Percentiles rank a stretch among this genome's conserved stretches.
phyloP scores from a whole-genome alignment of 2,797 vertebrate genomes.

The Menidia menidia region DNA sequence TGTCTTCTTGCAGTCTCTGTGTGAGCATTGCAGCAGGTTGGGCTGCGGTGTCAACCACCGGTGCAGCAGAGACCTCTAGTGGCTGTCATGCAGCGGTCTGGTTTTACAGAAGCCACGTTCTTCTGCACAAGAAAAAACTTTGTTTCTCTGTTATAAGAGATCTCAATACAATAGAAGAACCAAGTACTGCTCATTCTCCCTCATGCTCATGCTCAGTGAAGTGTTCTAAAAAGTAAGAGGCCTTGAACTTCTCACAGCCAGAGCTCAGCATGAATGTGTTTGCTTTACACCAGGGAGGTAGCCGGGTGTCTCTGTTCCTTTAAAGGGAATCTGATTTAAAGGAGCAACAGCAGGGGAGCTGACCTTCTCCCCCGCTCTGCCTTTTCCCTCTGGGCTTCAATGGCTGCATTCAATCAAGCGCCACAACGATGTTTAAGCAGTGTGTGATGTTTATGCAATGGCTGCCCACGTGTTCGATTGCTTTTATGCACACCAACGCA shows the following conservation, averaged over 20 bases:
- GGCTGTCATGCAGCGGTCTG: conserved; percentile 39
- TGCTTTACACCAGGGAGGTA: conserved; percentile 43
- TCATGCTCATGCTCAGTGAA: conserved; percentile 17
- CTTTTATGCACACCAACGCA: conserved; percentile 59
- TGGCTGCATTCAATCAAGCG: conserved; percentile 76
- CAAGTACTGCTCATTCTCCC: background rate
- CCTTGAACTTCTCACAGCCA: conserved; percentile 27
- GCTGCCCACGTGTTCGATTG: conserved; percentile 64
- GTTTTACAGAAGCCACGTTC: conserved; percentile 15
- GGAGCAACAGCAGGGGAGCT: conserved; percentile 58
- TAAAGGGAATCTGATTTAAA: conserved; percentile 71
- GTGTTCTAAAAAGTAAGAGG: background rate
- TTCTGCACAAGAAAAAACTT: conserved; percentile 20
- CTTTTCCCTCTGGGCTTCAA: conserved; percentile 50
- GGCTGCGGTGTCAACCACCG: conserved; percentile 31
- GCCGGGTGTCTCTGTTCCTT: conserved; percentile 62
- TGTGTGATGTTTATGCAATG: conserved; percentile 73
- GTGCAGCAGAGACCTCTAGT: conserved; percentile 76
- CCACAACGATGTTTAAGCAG: conserved; percentile 70
- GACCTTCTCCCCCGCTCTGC: conserved; percentile 68
- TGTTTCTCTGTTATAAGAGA: conserved; percentile 14
- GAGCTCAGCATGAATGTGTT: conserved; percentile 7
- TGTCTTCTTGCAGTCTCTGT: conserved; percentile 50
- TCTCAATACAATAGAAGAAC: conserved; percentile 5
- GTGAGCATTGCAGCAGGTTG: conserved; percentile 67